A percentile compares a stretch with the other conserved stretches of the same genome.
These are phyloP conservation scores for Maconellicoccus hirsutus DNA, from an alignment of 1,140 invertebrate species.

Conservation along the genomic window DNA sequence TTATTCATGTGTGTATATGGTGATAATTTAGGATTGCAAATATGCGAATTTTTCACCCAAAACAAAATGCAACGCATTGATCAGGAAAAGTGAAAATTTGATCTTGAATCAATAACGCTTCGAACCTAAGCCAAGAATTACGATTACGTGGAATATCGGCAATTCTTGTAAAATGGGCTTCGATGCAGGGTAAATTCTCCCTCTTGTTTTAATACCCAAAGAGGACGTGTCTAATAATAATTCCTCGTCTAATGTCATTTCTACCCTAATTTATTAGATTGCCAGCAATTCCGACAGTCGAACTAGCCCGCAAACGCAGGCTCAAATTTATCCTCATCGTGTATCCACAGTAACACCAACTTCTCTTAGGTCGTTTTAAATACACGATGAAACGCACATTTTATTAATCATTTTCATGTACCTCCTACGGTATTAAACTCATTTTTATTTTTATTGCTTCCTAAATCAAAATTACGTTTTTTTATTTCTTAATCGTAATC, in stretches of 20 bases:
- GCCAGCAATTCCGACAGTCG: conserved; percentile 1
- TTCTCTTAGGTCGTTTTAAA: neutral
- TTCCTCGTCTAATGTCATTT: conserved; percentile 20
- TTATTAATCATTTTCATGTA: neutral
- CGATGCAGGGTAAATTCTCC: neutral
- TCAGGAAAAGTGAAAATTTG: too few species aligned
- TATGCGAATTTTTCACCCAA: too few species aligned
- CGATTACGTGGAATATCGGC: too few species aligned
- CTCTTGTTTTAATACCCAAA: neutral
- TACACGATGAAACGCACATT: neutral
- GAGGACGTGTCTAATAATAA: conserved; percentile 13
- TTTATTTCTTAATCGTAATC: neutral
- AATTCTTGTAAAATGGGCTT: neutral
- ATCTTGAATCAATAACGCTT: too few species aligned
- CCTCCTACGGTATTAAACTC: neutral
- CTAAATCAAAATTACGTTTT: neutral
- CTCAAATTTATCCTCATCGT: too few species aligned
- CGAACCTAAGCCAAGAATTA: too few species aligned
- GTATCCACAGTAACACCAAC: too few species aligned
- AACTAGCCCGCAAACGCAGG: neutral
- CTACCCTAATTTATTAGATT: conserved; percentile 19
- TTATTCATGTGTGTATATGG: too few species aligned
- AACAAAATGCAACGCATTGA: too few species aligned
- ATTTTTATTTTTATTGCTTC: neutral
- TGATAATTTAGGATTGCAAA: too few species aligned